Evolutionary conservation across 2,113 vertebrate genomes (phyloP), one percentile per base, ranked within the genome.

Genomic region (Mastomys natalensis): DNA sequence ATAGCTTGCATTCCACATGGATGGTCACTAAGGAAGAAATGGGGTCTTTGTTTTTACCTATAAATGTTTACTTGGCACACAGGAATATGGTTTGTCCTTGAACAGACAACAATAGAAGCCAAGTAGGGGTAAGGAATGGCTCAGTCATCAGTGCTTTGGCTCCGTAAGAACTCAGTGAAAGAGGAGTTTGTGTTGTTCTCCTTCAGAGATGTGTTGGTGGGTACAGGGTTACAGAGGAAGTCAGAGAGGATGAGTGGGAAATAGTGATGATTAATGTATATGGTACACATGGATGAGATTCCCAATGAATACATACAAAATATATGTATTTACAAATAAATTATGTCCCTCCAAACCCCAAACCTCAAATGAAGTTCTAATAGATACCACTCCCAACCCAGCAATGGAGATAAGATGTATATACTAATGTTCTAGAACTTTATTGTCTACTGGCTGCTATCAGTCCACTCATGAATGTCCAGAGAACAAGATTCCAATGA

Each of bases 41-140:
- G 48, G 78, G 88, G 31, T 5, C 31, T 93, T 86, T 84, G 31
- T 72, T 95, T 94, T 95, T 31, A 91, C 19, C 45, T 43, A 51
- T 72, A 82, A 95, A 76, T 86, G 73, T 93, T 53, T 89, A 68
- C 66, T 95, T 95, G 96, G 89, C 45, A n/a, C 43, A 70, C 94
- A 97, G 81, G 3, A 91, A 76, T 73, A 72, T 29, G 1, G 16
- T 74, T 77, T 87, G 55, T 77, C 31, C 60, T 94, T 90, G 45
- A 96, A 60, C 34, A 68, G 43, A 72, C 64, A 64, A 31, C 22
- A 88, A 74, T 24, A 0, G 17, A 73, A 62, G 72, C 22, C 77
- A 76, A 55, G 37, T 19, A 55, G 5, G 58, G 78, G 62, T 76
- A 94, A 96, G 31, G 76, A 92, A 85, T 62, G n/a, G 84, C 86